These are phyloP conservation scores for Brachyptera risi DNA, from an alignment of 2,888 invertebrate genomes.

Conservation along the genomic window DNA sequence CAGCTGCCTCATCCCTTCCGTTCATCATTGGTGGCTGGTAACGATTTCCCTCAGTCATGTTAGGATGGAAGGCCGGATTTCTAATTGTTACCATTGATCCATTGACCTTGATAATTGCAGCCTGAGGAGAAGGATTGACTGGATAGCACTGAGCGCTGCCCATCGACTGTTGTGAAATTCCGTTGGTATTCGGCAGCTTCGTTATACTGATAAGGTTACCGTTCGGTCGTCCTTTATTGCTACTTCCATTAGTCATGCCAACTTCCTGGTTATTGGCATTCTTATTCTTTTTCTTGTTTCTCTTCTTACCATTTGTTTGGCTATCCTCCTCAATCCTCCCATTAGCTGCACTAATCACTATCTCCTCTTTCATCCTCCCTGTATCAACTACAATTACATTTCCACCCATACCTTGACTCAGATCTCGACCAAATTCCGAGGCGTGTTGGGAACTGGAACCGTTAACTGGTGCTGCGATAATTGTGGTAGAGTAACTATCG, in stretches of 20 bases:
- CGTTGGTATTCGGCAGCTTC: neutral
- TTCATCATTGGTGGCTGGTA: slow-evolving; percentile 35
- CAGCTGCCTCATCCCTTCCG: slow-evolving; percentile 40
- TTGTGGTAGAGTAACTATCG: slow-evolving; percentile 38
- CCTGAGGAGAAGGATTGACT: slow-evolving; percentile 44
- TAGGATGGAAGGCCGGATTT: slow-evolving; percentile 59
- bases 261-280: slow-evolving; percentile 21
- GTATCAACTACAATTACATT: slow-evolving; percentile 60
- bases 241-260: neutral
- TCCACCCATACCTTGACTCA: slow-evolving; percentile 36
- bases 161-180: neutral
- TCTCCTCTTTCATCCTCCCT: slow-evolving; percentile 51
- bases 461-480: slow-evolving; percentile 42
- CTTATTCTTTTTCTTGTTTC: slow-evolving; percentile 47
- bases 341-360: slow-evolving; percentile 31
- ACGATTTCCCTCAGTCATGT: slow-evolving; percentile 44
- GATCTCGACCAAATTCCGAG: slow-evolving; percentile 30
- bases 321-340: slow-evolving; percentile 29
- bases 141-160: neutral
- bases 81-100: slow-evolving; percentile 80
- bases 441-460: neutral
- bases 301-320: slow-evolving; percentile 51
- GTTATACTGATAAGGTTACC: neutral
- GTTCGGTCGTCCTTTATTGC: neutral
- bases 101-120: slow-evolving; percentile 61